phyloP scores from a whole-genome alignment of 2,888 invertebrate species.

The Cabera pusaria region DNA sequence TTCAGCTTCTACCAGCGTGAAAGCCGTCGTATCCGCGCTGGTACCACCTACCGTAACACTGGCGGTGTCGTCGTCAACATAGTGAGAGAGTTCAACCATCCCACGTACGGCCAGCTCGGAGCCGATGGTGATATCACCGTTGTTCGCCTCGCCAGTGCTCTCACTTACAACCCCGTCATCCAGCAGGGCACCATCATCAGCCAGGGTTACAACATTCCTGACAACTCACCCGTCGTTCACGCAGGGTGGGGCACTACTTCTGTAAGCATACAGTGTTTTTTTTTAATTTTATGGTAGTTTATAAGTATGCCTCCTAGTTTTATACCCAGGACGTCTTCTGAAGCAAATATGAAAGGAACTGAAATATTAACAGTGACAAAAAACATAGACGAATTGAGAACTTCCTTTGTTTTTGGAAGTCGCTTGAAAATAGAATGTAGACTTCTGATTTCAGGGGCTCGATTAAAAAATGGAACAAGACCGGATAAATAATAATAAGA shows the following conservation, averaged over 20 bases:
- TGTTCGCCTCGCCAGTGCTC: slow-evolving; percentile 8
- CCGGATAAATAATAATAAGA: too few relatives aligned
- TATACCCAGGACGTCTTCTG: too few relatives aligned
- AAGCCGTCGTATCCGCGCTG: slow-evolving; percentile 37
- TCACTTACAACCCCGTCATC: slow-evolving; percentile 23
- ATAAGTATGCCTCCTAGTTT: too few relatives aligned
- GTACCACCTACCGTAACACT: slow-evolving; percentile 26
- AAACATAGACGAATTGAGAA: too few relatives aligned
- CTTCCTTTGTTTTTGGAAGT: too few relatives aligned
- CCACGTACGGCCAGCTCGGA: slow-evolving; percentile 19
- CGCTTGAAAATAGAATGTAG: too few relatives aligned
- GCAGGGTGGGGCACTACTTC: slow-evolving; percentile 33
- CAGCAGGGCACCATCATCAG: slow-evolving; percentile 27
- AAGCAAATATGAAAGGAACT: too few relatives aligned
- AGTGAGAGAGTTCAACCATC: slow-evolving; percentile 19
- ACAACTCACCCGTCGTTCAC: slow-evolving; percentile 18
- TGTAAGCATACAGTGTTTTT: too few relatives aligned
- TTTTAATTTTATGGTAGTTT: too few relatives aligned
- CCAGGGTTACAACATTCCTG: slow-evolving; percentile 26
- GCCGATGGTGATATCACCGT: slow-evolving; percentile 34
- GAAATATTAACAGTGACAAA: too few relatives aligned
- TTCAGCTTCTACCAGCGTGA: slow-evolving; percentile 4
- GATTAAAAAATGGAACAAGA: too few relatives aligned
- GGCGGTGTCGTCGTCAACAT: slow-evolving; percentile 29
- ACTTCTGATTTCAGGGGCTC: too few relatives aligned